Evolutionary conservation across 2,113 vertebrate species (phyloP).

Genomic region (Ciconia stormi): DNA sequence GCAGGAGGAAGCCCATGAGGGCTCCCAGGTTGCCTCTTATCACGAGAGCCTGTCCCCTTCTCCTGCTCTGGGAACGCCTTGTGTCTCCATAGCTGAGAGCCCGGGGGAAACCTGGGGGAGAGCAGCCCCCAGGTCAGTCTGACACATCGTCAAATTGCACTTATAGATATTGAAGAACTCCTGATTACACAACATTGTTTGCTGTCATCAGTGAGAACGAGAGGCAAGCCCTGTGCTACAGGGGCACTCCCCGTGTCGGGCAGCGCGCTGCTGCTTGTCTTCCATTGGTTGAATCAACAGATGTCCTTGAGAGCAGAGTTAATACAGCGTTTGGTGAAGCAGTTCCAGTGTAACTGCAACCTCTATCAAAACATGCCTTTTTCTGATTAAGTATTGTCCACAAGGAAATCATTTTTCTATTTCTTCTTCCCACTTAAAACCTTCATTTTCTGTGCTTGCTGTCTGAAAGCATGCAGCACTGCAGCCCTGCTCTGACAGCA

Average conservation of each 20-base stretch:
- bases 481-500: background rate
- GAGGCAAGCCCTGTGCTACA: background rate
- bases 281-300: background rate
- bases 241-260: accelerated
- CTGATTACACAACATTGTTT: background rate
- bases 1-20: background rate
- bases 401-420: background rate
- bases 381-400: background rate
- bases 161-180: background rate
- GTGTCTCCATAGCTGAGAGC: background rate
- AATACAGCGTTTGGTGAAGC: background rate
- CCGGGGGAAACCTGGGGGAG: background rate
- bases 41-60: background rate
- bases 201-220: background rate
- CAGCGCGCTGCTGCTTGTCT: background rate
- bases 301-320: background rate
- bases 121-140: background rate
- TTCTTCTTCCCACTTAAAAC: background rate
- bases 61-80: background rate
- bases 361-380: background rate
- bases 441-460: background rate
- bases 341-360: background rate
- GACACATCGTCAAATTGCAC: background rate
- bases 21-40: background rate
- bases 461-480: accelerated